Percentiles rank a stretch among this genome's conserved stretches.
phyloP scores from a whole-genome alignment of 2,888 invertebrate species.

The Seira sanloemensis region DNA sequence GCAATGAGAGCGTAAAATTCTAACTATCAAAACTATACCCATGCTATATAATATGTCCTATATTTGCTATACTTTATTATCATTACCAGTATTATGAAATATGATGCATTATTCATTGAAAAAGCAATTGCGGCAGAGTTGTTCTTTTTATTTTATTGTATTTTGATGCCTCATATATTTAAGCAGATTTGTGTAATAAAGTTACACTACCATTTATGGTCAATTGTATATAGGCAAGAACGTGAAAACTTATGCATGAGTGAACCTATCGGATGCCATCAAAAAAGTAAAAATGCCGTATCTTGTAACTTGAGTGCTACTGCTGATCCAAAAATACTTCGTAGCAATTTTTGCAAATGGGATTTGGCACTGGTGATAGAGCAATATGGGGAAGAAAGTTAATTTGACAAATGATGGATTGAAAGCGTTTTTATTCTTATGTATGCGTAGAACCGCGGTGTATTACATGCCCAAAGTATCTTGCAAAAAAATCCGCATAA shows the following conservation, averaged over 20 bases:
- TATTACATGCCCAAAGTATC: too few relatives aligned
- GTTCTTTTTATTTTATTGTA: neutral
- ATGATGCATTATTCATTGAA: conserved; percentile 43
- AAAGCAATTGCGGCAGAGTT: conserved; percentile 1
- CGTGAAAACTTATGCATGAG: neutral
- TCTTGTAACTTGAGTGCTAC: neutral
- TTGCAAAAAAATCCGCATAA: neutral
- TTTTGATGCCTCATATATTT: conserved; percentile 20
- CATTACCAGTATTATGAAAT: conserved; percentile 22
- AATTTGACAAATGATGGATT: conserved; percentile 73
- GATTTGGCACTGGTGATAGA: conserved; percentile 68
- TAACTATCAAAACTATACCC: too few relatives aligned
- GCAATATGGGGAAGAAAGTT: conserved; percentile 62
- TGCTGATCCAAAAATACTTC: too few relatives aligned
- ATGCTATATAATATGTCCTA: neutral
- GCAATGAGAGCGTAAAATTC: neutral
- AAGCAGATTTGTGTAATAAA: conserved; percentile 28
- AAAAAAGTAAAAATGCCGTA: neutral
- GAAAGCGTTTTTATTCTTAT: conserved; percentile 67
- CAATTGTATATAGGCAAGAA: too few relatives aligned
- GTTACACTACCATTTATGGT: neutral
- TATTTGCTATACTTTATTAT: conserved; percentile 29
- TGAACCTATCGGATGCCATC: neutral
- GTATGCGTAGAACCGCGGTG: too few relatives aligned
- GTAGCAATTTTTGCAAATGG: conserved; percentile 43